phyloP scores from a whole-genome alignment of 1,140 invertebrate genomes.

The Camponotus pennsylvanicus region DNA sequence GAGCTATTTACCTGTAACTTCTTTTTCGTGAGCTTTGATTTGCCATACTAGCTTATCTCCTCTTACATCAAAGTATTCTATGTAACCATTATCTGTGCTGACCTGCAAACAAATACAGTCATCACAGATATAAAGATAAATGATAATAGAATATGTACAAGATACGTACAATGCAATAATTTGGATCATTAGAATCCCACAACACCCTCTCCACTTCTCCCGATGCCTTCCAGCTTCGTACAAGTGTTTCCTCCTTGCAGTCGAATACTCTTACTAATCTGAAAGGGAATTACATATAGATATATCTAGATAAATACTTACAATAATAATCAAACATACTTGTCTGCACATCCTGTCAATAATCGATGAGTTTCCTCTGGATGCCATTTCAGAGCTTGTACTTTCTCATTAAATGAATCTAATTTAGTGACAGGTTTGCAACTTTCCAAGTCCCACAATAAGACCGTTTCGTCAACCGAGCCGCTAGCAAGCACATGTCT shows the following conservation, averaged over 20 bases:
- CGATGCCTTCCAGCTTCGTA: slow-evolving; percentile 90
- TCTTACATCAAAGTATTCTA: slow-evolving; percentile 93
- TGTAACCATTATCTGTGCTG: slow-evolving; percentile 92
- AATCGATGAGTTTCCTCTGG: slow-evolving; percentile 93
- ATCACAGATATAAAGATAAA: slow-evolving; percentile 21
- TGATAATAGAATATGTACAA: slow-evolving; percentile 7
- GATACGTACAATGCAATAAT: slow-evolving; percentile 90
- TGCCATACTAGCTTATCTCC: slow-evolving; percentile 91
- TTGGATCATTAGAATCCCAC: slow-evolving; percentile 93
- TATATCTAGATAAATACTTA: slow-evolving; percentile 19
- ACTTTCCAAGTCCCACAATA: slow-evolving; percentile 97
- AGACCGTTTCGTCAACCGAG: slow-evolving; percentile 95
- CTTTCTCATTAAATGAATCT: slow-evolving; percentile 92
- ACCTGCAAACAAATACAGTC: slow-evolving; percentile 84
- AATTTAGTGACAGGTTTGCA: slow-evolving; percentile 91
- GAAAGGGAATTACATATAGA: slow-evolving; percentile 78
- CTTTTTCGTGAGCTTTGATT: slow-evolving; percentile 92
- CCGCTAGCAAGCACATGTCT: slow-evolving; percentile 96
- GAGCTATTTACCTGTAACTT: slow-evolving; percentile 89
- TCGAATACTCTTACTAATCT: slow-evolving; percentile 92
- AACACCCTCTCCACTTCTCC: slow-evolving; percentile 95
- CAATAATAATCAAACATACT: slow-evolving; percentile 80
- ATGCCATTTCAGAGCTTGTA: slow-evolving; percentile 96
- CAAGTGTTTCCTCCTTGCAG: slow-evolving; percentile 89
- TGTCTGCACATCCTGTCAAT: slow-evolving; percentile 91